Percentiles rank a stretch among this genome's conserved stretches.
These are phyloP conservation scores for Tachypleus tridentatus DNA, from an alignment of 1,140 invertebrate species.

Conservation along the genomic window DNA sequence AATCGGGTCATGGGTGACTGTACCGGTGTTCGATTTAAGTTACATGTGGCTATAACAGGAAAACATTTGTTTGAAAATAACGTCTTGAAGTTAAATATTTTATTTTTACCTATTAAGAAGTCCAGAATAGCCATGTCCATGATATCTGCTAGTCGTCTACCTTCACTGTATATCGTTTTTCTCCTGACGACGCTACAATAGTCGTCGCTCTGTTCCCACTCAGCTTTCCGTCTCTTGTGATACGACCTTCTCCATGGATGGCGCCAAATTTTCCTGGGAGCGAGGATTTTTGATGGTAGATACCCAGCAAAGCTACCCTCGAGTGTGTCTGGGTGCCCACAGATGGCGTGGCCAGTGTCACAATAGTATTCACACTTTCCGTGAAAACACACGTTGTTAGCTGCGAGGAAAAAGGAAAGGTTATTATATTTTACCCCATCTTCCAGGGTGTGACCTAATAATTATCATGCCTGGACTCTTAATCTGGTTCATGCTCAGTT, in stretches of 20 bases:
- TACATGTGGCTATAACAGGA: no score
- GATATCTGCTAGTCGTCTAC: slow-evolving; percentile 76
- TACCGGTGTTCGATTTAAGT: no score
- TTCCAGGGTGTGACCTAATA: no score
- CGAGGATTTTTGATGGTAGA: slow-evolving; percentile 65
- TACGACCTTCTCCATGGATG: slow-evolving; percentile 50
- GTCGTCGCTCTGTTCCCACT: slow-evolving; percentile 87
- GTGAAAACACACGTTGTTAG: slow-evolving; percentile 43
- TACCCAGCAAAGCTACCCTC: slow-evolving; percentile 96
- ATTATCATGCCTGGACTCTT: no score
- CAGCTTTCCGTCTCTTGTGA: slow-evolving; percentile 88
- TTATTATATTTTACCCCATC: no score
- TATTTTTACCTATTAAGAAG: slow-evolving; percentile 61
- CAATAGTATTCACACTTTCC: slow-evolving; percentile 95
- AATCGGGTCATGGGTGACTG: no score
- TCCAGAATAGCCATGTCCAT: slow-evolving; percentile 88
- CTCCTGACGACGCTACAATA: slow-evolving; percentile 78
- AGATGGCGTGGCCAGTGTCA: slow-evolving; percentile 94
- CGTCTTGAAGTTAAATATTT: no score
- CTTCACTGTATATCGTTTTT: slow-evolving; percentile 79
- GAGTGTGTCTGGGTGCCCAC: slow-evolving; percentile 84
- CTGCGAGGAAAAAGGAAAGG: slow-evolving; percentile 25
- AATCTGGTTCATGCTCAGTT: no score
- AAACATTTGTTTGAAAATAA: no score
- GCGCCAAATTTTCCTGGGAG: slow-evolving; percentile 60